phyloP scores from a whole-genome alignment of 2,888 invertebrate genomes.

The Orchesella flavescens region DNA sequence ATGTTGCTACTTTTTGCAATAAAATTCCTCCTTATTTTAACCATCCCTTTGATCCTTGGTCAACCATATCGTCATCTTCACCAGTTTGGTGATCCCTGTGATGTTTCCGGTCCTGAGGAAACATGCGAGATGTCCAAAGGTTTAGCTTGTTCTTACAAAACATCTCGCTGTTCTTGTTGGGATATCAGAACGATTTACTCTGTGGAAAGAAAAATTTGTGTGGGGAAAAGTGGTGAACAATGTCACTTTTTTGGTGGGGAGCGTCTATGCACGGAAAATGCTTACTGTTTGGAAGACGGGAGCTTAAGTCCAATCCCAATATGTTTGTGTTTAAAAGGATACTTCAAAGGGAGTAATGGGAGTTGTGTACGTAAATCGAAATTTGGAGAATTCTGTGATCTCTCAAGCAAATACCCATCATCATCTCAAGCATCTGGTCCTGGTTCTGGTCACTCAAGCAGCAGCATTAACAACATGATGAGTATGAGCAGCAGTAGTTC shows the following conservation, averaged over 20 bases:
- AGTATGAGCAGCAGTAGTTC: no score
- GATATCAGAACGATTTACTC: conserved; percentile 59
- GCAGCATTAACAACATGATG: no score
- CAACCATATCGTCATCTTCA: conserved; percentile 21
- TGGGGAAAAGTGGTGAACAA: conserved; percentile 58
- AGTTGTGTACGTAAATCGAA: conserved; percentile 56
- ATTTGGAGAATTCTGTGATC: conserved; percentile 58
- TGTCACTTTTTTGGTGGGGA: conserved; percentile 59
- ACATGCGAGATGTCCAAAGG: conserved; percentile 58
- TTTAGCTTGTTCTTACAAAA: conserved; percentile 54
- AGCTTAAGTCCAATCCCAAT: conserved; percentile 52
- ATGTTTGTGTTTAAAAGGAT: conserved; percentile 64
- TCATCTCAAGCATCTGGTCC: not conserved
- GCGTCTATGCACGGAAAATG: conserved; percentile 61
- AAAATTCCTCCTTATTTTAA: not conserved
- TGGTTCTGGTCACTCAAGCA: conserved; percentile 8
- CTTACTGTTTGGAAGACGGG: conserved; percentile 60
- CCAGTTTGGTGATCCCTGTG: conserved; percentile 52
- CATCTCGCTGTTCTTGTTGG: conserved; percentile 56
- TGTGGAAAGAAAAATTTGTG: conserved; percentile 29
- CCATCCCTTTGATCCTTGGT: not conserved
- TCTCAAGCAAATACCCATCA: conserved; percentile 40
- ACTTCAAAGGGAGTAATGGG: conserved; percentile 61
- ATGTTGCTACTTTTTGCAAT: not conserved
- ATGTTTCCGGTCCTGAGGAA: conserved; percentile 51